phyloP scores from a whole-genome alignment of 1,140 invertebrate genomes.

The Gryllus bimaculatus region DNA sequence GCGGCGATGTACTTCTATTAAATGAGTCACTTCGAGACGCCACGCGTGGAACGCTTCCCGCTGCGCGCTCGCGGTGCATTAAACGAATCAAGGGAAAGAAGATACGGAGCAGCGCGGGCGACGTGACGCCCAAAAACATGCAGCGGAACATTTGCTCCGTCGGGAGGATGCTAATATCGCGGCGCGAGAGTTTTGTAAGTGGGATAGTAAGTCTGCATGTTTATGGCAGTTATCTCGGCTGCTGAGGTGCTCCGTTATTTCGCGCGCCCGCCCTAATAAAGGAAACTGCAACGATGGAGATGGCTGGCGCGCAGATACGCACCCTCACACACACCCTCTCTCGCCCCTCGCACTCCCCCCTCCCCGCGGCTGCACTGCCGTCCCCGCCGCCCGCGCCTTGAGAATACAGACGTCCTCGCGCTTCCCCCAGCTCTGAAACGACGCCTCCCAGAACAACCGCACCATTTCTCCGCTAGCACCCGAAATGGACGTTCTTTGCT shows the following conservation, averaged over 20 bases:
- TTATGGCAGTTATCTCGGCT: background rate
- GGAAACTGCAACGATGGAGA: background rate
- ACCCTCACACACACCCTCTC: too few relatives aligned
- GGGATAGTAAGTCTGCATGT: background rate
- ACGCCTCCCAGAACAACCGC: too few relatives aligned
- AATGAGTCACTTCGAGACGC: background rate
- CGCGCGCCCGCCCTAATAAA: background rate
- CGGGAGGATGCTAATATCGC: too few relatives aligned
- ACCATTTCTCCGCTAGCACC: too few relatives aligned
- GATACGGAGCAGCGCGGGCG: background rate
- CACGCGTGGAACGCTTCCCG: background rate
- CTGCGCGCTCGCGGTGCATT: background rate
- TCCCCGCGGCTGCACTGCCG: too few relatives aligned
- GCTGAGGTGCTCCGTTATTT: background rate
- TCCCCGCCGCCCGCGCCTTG: too few relatives aligned
- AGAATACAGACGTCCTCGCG: too few relatives aligned
- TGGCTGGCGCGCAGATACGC: background rate
- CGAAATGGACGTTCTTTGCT: too few relatives aligned
- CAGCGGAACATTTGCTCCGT: too few relatives aligned
- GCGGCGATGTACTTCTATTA: background rate
- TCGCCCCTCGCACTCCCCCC: too few relatives aligned
- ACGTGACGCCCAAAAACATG: too few relatives aligned
- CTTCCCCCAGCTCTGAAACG: too few relatives aligned
- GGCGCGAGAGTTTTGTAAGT: background rate
- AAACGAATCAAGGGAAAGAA: background rate